phyloP scores from a whole-genome alignment of 2,888 invertebrate species.

The Microctonus brassicae region DNA sequence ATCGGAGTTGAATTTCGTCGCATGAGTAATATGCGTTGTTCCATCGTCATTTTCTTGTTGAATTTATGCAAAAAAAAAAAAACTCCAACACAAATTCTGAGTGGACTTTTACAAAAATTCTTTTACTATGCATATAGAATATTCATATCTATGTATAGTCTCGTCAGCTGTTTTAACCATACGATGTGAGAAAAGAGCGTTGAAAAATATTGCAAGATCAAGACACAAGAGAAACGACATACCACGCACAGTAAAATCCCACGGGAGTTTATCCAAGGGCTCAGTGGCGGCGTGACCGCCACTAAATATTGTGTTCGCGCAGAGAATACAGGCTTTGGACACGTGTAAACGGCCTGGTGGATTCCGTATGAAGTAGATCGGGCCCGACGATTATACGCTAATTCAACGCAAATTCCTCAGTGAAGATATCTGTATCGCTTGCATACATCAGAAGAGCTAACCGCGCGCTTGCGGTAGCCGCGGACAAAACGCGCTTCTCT shows the following conservation, averaged over 20 bases:
- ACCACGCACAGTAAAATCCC: conserved; percentile 40
- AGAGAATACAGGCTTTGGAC: conserved; percentile 66
- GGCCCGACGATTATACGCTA: conserved; percentile 68
- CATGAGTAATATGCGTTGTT: no score
- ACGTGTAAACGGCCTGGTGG: conserved; percentile 68
- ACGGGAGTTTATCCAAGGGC: conserved; percentile 41
- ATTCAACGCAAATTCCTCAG: conserved; percentile 69
- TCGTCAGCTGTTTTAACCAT: neutral
- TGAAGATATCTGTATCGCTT: conserved; percentile 68
- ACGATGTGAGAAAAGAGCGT: neutral
- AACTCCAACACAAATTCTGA: no score
- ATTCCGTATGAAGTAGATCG: conserved; percentile 68
- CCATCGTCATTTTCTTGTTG: no score
- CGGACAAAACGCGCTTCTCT: conserved; percentile 26
- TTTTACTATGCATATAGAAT: no score
- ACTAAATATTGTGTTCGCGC: conserved; percentile 69
- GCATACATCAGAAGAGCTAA: conserved; percentile 60
- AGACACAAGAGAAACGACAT: conserved; percentile 11
- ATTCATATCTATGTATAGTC: neutral
- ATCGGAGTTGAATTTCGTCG: no score
- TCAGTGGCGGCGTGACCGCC: conserved; percentile 48
- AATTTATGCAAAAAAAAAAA: no score
- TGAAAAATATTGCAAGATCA: conserved; percentile 11
- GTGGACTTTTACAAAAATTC: no score
- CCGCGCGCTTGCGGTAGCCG: conserved; percentile 42